Evolutionary conservation across 2,888 invertebrate genomes (phyloP), one percentile per base, ranked within the genome.

Genomic region (Pseudococcus longispinus): DNA sequence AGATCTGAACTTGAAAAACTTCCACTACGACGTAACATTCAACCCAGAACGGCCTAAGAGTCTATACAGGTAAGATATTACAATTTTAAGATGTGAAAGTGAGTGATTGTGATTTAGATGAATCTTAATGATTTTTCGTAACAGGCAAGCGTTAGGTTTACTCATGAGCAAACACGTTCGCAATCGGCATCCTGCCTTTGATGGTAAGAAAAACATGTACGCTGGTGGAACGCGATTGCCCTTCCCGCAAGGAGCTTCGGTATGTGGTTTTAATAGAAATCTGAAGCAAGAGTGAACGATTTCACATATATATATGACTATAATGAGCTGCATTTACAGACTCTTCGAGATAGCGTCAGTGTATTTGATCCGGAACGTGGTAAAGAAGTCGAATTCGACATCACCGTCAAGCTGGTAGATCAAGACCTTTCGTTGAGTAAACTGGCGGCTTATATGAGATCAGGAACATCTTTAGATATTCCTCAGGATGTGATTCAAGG

Each of bases 11-110:
- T 84, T 87, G 83, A 55, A 60, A 23, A 92, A 92, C 0, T 91
- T 92, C 89, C 98, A 98, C 89, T 98, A 98, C 90, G 98, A 98
- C 89, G 95, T 97, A 0, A 92, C 91, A 0, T 92, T 96, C 51
- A 91, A 90, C 0, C 95, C 96, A 0, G 95, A 95, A n/a, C 93
- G 91, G 77, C 95, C 95, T 0, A 88, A 44, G 44, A 83, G 26
- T 85, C 44, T 88, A 5, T 51, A 87, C 2, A 74, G 87, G 87
- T 88, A 88, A 6, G 15, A 6, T 20, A 5, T 55, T 18, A 9
- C 9, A 5, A 55, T 8, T n/a, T 2, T 46, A 9, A 13, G 8
- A 13, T 46, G n/a, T 6, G n/a, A n/a, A n/a, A n/a, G n/a, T n/a
- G n/a, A n/a, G n/a, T 9, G 37, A 6, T 37, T 5, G 4, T 37